Evolutionary conservation across 2,888 invertebrate genomes (phyloP).

Genomic region (Dynastes grantii): DNA sequence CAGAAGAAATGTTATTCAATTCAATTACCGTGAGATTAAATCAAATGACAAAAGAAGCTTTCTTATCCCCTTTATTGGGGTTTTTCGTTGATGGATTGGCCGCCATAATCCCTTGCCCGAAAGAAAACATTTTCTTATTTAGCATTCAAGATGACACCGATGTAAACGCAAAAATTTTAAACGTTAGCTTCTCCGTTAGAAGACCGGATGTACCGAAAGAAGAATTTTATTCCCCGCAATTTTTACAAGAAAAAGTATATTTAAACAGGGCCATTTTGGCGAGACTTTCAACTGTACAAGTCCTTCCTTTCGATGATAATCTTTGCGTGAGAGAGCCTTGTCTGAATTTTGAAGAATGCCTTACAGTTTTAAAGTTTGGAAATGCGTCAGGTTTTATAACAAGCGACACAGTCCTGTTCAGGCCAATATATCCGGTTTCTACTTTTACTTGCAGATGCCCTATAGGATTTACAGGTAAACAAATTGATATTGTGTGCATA

Average conservation of each 20-base stretch:
- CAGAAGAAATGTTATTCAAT: conserved; percentile 94
- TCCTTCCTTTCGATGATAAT: conserved; percentile 96
- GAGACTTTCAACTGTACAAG: conserved; percentile 90
- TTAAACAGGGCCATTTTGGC: conserved; percentile 91
- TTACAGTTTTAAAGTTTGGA: conserved; percentile 92
- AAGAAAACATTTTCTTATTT: conserved; percentile 93
- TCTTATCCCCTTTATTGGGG: conserved; percentile 89
- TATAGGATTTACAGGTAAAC: conserved; percentile 86
- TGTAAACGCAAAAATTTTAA: conserved; percentile 88
- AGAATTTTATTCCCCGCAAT: conserved; percentile 89
- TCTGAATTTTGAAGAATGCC: conserved; percentile 93
- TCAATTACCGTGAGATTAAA: conserved; percentile 94
- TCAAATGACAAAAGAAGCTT: conserved; percentile 94
- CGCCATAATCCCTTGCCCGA: conserved; percentile 92
- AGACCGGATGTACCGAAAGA: conserved; percentile 85
- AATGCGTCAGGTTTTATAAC: conserved; percentile 92
- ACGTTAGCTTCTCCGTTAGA: conserved; percentile 94
- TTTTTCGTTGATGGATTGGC: conserved; percentile 94
- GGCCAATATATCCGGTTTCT: conserved; percentile 95
- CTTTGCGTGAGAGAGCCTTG: conserved; percentile 96
- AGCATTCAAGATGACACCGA: conserved; percentile 93
- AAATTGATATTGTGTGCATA: too few species aligned
- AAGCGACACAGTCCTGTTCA: conserved; percentile 91
- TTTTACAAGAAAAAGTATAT: conserved; percentile 94
- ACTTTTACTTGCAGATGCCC: conserved; percentile 96